phyloP scores from a whole-genome alignment of 2,888 invertebrate genomes.

The Ptychoptera contaminata region DNA sequence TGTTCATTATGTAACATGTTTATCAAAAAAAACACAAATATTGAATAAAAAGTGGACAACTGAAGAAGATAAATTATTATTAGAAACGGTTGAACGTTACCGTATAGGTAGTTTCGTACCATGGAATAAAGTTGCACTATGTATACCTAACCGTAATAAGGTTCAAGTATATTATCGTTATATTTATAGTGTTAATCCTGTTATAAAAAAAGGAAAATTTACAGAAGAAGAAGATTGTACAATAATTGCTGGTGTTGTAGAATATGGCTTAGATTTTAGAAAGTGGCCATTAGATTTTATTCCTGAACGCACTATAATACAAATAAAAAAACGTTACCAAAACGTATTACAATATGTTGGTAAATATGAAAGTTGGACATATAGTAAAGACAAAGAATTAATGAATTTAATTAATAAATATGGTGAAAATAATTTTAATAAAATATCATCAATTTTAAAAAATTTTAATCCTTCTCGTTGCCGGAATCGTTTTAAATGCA shows the following conservation, averaged over 20 bases:
- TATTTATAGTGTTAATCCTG: constrained; percentile 30
- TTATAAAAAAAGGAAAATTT: constrained; percentile 44
- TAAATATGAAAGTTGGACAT: constrained; percentile 39
- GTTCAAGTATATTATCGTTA: constrained; percentile 43
- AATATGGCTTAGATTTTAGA: constrained; percentile 43
- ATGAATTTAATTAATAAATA: constrained; percentile 35
- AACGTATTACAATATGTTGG: constrained; percentile 30
- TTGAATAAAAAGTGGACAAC: constrained; percentile 40
- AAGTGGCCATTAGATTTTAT: constrained; percentile 40
- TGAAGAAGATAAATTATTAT: constrained; percentile 50
- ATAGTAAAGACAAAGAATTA: constrained; percentile 43
- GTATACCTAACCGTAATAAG: constrained; percentile 45
- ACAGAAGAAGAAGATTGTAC: constrained; percentile 48
- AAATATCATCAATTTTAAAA: constrained; percentile 35
- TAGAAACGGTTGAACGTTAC: constrained; percentile 43
- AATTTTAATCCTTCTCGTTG: constrained; percentile 41
- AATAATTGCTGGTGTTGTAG: constrained; percentile 41
- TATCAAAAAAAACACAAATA: constrained; percentile 16
- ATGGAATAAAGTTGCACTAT: constrained; percentile 52
- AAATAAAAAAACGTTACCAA: constrained; percentile 43
- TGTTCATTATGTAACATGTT: constrained; percentile 42
- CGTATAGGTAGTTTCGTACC: constrained; percentile 50
- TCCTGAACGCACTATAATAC: constrained; percentile 42
- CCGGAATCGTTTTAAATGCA: constrained; percentile 40
- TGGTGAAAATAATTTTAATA: constrained; percentile 35